Base-by-base conservation (phyloP, 2,888 invertebrate species). In the Drosophila nr. fundita region DNA sequence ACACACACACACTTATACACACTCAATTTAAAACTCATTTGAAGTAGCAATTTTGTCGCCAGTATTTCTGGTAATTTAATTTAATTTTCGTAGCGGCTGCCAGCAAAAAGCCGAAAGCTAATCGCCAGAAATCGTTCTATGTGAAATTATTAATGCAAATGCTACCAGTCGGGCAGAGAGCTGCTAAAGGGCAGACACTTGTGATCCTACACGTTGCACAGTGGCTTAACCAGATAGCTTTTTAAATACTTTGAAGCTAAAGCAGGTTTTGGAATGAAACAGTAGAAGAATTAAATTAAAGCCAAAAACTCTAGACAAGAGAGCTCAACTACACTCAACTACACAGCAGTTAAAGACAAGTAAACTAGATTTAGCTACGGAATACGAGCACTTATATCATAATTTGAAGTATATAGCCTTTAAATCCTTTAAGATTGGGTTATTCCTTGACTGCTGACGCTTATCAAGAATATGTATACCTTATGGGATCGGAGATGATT, bases 101-200 rank as follows among this genome's bases (percentile, higher is more conserved):
- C 27, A 40, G 62, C 50, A 57, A 40, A 52, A 40, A 34, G 27
- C n/a, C 13, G n/a, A 73, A 74, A 79, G 77, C 75, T 83, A 85
- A 87, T 77, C 65, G 78, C 63, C 67, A 68, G 69, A 79, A 83
- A 80, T 73, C 76, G 68, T 78, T 85, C 69, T 70, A 82, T 80
- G 60, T 68, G 50, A 75, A 82, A 82, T 76, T 88, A 82, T 86
- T 88, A 80, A 86, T 88, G 77, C 78, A 74, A 84, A 69, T 68
- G 45, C 68, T 62, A 61, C 68, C 68, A 68, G 48, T 55, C 60
- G 57, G 30, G 42, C 8, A 15, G 13, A 29, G 32, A 42, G 53
- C 42, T 38, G 36, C 30, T 24, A 40, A 30, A 4, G 32, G 29
- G 13, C 24, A 50, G 53, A 13, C 24, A 15, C 13, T 42, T 18